Percentiles rank a stretch among this genome's conserved stretches.
phyloP scores from a whole-genome alignment of 2,888 invertebrate species.

The Oegoconia quadripuncta region DNA sequence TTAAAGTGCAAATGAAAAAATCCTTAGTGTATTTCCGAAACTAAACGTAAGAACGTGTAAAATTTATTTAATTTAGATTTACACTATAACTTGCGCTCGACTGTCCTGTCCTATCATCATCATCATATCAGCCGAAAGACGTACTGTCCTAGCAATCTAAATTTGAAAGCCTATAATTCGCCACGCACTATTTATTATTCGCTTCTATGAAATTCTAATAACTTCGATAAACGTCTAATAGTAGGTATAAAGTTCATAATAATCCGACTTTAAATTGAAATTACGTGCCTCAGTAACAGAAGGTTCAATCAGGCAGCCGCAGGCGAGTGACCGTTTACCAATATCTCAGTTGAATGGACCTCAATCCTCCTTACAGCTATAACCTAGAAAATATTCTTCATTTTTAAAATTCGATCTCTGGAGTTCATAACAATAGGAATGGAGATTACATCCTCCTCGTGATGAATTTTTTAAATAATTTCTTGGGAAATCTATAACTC shows the following conservation, averaged over 20 bases:
- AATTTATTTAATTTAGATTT: too few relatives aligned
- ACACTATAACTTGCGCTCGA: too few relatives aligned
- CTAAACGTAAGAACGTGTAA: too few relatives aligned
- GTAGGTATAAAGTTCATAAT: not conserved
- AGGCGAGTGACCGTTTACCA: conserved; percentile 50
- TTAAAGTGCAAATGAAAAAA: too few relatives aligned
- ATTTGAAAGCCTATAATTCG: too few relatives aligned
- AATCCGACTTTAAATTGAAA: not conserved
- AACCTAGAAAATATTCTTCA: conserved; percentile 47
- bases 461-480: conserved; percentile 44
- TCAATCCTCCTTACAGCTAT: conserved; percentile 56
- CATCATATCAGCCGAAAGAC: too few relatives aligned
- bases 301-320: conserved; percentile 41
- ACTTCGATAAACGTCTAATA: not conserved
- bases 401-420: conserved; percentile 42
- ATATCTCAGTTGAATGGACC: conserved; percentile 61
- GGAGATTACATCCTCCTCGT: conserved; percentile 48
- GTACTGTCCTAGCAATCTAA: too few relatives aligned
- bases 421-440: conserved; percentile 52
- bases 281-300: conserved; percentile 13
- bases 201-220: not conserved
- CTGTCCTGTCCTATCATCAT: too few relatives aligned
- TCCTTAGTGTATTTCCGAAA: too few relatives aligned
- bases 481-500: conserved; percentile 35
- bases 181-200: too few relatives aligned